Conservation (phyloP, 2,888 invertebrate genomes). For the Cecidostiba fungosa region DNA sequence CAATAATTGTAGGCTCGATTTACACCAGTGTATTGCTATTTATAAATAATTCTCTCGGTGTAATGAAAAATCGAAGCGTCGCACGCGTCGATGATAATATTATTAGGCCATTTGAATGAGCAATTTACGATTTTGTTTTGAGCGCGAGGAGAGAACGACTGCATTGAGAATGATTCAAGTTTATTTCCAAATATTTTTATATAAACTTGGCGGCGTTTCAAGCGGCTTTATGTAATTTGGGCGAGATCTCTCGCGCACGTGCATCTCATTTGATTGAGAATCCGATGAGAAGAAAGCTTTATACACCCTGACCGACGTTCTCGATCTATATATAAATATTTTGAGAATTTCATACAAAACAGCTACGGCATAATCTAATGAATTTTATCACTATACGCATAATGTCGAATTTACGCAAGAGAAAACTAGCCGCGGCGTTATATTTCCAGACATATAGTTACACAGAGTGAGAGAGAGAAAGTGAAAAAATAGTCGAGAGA, state of each 20-base stretch:
- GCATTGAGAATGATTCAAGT: background rate
- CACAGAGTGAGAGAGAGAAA: background rate
- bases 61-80: background rate
- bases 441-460: background rate
- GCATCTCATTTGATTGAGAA: background rate
- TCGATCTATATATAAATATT: background rate
- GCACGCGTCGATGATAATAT: background rate
- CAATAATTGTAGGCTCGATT: too few relatives aligned
- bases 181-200: constrained; percentile 31
- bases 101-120: background rate
- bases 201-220: constrained; percentile 18
- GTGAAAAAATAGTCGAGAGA: background rate
- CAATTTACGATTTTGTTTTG: constrained; percentile 11
- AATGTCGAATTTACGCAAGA: background rate
- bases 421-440: background rate
- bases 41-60: background rate
- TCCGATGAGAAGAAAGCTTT: background rate
- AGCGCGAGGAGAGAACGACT: background rate
- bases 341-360: background rate
- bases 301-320: background rate
- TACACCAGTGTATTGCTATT: too few relatives aligned
- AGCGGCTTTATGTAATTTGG: background rate
- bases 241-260: background rate
- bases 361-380: background rate
- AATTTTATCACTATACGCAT: background rate